phyloP scores from a whole-genome alignment of 2,888 invertebrate genomes.

The Heliconius charithonia region DNA sequence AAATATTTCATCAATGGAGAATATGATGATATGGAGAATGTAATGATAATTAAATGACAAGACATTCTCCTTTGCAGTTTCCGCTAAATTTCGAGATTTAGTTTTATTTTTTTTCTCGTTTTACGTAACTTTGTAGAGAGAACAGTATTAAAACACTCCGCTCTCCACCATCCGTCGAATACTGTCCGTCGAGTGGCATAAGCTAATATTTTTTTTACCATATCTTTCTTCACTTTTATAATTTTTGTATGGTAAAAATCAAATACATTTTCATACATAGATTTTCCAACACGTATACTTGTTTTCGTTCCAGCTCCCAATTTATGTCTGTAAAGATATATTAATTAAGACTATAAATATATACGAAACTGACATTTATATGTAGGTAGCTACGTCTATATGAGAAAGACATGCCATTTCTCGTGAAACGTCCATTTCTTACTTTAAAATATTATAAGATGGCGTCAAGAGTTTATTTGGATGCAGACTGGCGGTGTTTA shows the following conservation, averaged over 20 bases:
- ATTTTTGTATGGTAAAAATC: neutral
- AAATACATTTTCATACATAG: neutral
- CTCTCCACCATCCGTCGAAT: too few species aligned
- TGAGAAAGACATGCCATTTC: conserved; percentile 14
- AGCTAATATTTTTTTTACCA: neutral
- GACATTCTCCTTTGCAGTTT: too few species aligned
- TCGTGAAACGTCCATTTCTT: conserved; percentile 7
- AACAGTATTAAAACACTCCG: too few species aligned
- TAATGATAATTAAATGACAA: too few species aligned
- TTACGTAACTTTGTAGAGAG: too few species aligned
- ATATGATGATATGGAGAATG: too few species aligned
- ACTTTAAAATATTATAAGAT: conserved; percentile 10
- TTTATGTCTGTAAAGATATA: neutral
- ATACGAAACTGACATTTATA: conserved; percentile 3
- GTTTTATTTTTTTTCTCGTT: too few species aligned
- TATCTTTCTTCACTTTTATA: neutral
- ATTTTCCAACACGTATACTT: neutral
- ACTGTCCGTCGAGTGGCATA: too few species aligned
- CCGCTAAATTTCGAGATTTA: too few species aligned
- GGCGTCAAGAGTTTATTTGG: neutral
- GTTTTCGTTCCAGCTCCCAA: neutral
- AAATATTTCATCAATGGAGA: too few species aligned
- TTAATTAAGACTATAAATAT: conserved; percentile 17
- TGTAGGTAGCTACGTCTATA: neutral
- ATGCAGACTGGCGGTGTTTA: neutral